Conservation (phyloP, 1,140 invertebrate genomes). For the Macrosteles quadrilineatus region DNA sequence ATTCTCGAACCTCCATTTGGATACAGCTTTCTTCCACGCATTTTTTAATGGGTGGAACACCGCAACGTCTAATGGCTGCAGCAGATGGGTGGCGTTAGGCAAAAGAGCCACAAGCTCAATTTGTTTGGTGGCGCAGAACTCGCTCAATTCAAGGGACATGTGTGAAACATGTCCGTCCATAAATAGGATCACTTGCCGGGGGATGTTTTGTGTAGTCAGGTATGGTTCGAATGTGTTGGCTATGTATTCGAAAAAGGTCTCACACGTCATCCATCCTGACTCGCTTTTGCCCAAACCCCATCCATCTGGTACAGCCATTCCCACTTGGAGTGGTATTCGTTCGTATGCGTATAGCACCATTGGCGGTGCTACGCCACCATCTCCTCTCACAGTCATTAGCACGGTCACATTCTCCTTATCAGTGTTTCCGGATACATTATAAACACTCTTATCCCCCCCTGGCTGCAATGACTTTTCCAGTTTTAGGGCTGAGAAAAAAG, state of each 20-base stretch:
- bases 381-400: conserved; percentile 43
- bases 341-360: conserved; percentile 49
- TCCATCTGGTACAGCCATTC: conserved; percentile 38
- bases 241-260: conserved; percentile 49
- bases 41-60: conserved; percentile 48
- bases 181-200: conserved; percentile 37
- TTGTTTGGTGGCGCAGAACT: conserved; percentile 48
- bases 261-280: conserved; percentile 48
- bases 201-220: conserved; percentile 34
- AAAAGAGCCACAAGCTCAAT: conserved; percentile 46
- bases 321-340: conserved; percentile 43
- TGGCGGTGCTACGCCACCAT: conserved; percentile 41
- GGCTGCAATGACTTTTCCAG: conserved; percentile 42
- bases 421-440: conserved; percentile 43
- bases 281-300: conserved; percentile 47
- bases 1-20: too few species aligned
- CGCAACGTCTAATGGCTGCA: conserved; percentile 50
- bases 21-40: conserved; percentile 48
- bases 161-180: conserved; percentile 50
- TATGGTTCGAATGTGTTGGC: conserved; percentile 47
- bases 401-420: conserved; percentile 50
- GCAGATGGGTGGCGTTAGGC: conserved; percentile 51
- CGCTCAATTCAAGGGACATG: conserved; percentile 44
- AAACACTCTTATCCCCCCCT: conserved; percentile 46
- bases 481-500: background rate